Conservation (phyloP, 2,113 vertebrate species). For the Poeciliopsis turrubarensis region DNA sequence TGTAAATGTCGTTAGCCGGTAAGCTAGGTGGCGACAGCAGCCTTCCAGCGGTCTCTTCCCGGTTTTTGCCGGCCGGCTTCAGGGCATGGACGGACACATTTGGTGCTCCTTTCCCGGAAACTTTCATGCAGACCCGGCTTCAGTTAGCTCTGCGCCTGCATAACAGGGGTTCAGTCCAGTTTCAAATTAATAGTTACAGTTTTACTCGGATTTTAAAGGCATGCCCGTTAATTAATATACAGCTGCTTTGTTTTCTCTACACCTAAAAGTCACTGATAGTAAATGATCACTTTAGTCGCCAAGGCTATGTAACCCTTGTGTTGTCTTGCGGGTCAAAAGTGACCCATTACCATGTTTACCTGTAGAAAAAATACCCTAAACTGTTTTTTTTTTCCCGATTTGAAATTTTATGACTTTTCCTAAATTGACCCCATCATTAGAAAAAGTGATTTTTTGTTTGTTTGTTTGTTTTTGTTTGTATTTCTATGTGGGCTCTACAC, state of each 20-base stretch:
- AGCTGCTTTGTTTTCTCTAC: background rate
- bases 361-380: no score
- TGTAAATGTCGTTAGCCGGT: slow-evolving; percentile 37
- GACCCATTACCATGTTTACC: no score
- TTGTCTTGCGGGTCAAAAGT: no score
- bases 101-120: background rate
- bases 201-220: no score
- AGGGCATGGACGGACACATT: background rate
- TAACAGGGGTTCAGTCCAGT: background rate
- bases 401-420: no score
- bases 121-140: background rate
- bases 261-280: background rate
- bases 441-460: no score
- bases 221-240: background rate
- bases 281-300: background rate
- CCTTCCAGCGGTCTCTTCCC: slow-evolving; percentile 37
- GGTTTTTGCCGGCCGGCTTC: slow-evolving; percentile 55
- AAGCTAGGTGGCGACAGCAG: slow-evolving; percentile 54
- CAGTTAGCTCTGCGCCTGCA: background rate
- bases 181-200: background rate
- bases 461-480: no score
- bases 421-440: no score
- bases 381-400: no score
- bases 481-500: no score
- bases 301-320: background rate